A percentile compares a stretch with the other conserved stretches of the same genome.
Conservation (phyloP, 64 coral and sea anemone species). For the Porites lutea region DNA sequence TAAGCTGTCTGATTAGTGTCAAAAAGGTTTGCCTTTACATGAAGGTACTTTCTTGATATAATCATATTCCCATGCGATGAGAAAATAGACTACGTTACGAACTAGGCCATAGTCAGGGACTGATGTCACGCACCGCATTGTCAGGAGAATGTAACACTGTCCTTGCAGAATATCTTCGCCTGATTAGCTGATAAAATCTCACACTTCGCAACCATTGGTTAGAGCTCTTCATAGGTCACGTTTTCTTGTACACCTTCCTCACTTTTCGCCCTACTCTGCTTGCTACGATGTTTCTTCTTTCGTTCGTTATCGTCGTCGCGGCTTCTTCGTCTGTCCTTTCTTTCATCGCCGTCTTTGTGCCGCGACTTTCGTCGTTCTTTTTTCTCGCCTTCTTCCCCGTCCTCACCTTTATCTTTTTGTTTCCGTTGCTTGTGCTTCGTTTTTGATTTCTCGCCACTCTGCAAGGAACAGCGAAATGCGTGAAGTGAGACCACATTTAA, state of each 20-base stretch:
- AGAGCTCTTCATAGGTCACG: conserved; percentile 59
- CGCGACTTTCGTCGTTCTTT: conserved; percentile 42
- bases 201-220: not conserved
- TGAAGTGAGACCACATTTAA: not conserved
- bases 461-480: not conserved
- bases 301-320: conserved; percentile 49
- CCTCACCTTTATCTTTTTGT: conserved; percentile 59
- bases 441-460: conserved; percentile 72
- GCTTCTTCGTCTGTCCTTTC: conserved; percentile 42
- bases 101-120: not conserved
- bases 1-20: no score
- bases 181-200: not conserved
- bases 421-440: conserved; percentile 66
- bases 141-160: conserved; percentile 36
- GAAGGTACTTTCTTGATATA: no score
- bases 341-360: conserved; percentile 48
- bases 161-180: not conserved
- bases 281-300: conserved; percentile 53
- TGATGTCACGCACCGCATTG: not conserved
- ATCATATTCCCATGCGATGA: no score
- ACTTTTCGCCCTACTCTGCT: conserved; percentile 34
- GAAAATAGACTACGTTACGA: no score
- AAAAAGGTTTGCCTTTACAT: no score
- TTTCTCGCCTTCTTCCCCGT: conserved; percentile 23
- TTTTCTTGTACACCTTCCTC: not conserved